Base-by-base conservation (phyloP, 92 coral and sea anemone genomes). In the Parazoanthus atlanticus region DNA sequence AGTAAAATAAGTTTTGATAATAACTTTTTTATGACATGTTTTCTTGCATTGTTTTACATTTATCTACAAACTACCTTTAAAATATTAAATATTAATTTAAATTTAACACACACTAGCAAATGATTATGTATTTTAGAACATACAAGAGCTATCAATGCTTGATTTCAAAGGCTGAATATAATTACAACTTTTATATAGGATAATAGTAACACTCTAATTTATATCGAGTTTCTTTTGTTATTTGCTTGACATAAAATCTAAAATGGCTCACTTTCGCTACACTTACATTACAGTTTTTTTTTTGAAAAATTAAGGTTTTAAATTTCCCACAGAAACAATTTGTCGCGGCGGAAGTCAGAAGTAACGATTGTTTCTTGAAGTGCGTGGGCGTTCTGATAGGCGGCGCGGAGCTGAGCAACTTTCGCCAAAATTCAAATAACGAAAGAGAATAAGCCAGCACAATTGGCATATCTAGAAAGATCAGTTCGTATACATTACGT, bases 241-340 rank as follows among this genome's bases (percentile, higher is more conserved):
- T 6, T 61, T 23, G 8, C 69, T 16, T 56, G 26, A 4, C 0
- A 61, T 61, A 61, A 19, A 56, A 56, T 56, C 23, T 15, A 21
- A 23, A 61, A 19, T 28, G 28, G 8, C 28, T 25, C 28, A 61
- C 28, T 19, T 61, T 61, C 16, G 28, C 69, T 61, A 23, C 26
- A 23, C 69, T 61, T 5, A 5, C 40, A 72, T 29, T 30, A 15
- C 78, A 73, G 41, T 32, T 31, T 31, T 73, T 32, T 74, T 89
- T 89, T 46, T 74, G 88, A 28, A 84, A 21, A 13, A 70, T 86
- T 67, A 66, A 61, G 69, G 33, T 74, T 65, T 81, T 81, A 40
- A 86, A 86, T 74, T 78, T 86, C 80, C 89, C 93, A 71, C 90
- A 36, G 81, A 66, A 73, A 78, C n/a, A 74, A 90, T 34, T 75